Base-by-base conservation (phyloP, 2,888 invertebrate species). In the Acheta domesticus region DNA sequence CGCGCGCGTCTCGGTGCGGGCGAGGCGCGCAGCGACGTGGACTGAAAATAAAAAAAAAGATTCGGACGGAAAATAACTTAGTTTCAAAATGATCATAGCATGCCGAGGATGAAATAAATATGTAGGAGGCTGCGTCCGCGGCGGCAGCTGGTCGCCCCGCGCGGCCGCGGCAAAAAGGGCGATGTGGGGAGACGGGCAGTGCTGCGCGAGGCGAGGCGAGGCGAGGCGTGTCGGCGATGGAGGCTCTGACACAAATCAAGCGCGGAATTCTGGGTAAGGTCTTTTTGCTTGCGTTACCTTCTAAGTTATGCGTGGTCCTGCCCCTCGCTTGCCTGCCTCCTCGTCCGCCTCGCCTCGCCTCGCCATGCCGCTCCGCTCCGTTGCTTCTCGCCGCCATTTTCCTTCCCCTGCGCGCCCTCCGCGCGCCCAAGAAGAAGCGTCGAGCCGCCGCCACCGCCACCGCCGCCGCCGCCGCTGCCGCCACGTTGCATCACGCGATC, bases 31-130 rank as follows among this genome's bases (percentile, higher is more conserved):
- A 62, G 62, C n/a, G 62, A 62, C 62, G 16, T 36, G 36, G n/a
- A 62, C 62, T 3, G 16, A 62, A 62, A 62, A 16, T 16, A 62
- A 14, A 62, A 62, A 62, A 62, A 62, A 62, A 62, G 16, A 62
- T 62, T 62, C 62, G 62, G 62, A 62, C 62, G n/a, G 62, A 62
- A 62, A 62, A 62, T 62, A 62, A 62, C 62, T 62, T 62, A 62
- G 62, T 62, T 62, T 62, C 62, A 62, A 62, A 62, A 62, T 62
- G 62, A 62, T 62, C 62, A 62, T 62, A 62, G 62, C 16, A 62
- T n/a, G 62, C 62, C 62, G 62, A 62, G 62, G 62, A 62, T 62
- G 62, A 62, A 62, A 62, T 62, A 62, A 62, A 62, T 62, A 62
- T 62, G 62, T 62, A 62, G 62, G 62, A 62, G 62, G n/a, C 16